Conservation (phyloP, 92 coral and sea anemone genomes). For the Siderastrea siderea region DNA sequence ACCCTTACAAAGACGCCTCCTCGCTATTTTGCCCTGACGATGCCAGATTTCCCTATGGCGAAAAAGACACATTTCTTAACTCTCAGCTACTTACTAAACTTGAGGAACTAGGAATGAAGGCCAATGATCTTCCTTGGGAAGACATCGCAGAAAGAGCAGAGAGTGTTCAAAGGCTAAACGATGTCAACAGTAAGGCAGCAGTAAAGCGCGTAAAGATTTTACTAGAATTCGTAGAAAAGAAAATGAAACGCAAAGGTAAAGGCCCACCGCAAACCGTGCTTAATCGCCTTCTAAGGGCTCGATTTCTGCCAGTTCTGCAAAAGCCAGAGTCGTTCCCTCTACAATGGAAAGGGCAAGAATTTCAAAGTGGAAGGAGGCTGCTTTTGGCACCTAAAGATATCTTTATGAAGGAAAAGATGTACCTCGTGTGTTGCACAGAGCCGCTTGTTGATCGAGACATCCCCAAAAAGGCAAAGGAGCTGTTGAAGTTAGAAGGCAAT, state of each 20-base stretch:
- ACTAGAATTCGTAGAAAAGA: constrained; percentile 42
- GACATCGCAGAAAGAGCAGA: constrained; percentile 81
- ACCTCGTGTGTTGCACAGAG: constrained; percentile 65
- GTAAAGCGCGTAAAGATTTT: constrained; percentile 49
- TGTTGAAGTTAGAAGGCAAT: constrained; percentile 48
- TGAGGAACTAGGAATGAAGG: constrained; percentile 76
- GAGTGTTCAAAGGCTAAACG: constrained; percentile 54
- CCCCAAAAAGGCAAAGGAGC: constrained; percentile 12
- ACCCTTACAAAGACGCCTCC: constrained; percentile 69
- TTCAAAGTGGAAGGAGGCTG: not conserved
- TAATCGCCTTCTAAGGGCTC: constrained; percentile 11
- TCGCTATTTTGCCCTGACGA: constrained; percentile 72
- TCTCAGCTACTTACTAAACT: constrained; percentile 57
- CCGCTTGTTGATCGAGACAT: constrained; percentile 62
- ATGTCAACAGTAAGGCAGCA: constrained; percentile 44
- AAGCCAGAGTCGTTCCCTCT: constrained; percentile 68
- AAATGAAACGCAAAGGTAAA: constrained; percentile 28
- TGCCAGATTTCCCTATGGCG: constrained; percentile 77
- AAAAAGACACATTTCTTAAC: constrained; percentile 26
- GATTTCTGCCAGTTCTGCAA: constrained; percentile 71
- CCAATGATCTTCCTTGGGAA: constrained; percentile 75
- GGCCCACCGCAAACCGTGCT: not conserved
- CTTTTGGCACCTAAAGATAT: constrained; percentile 62
- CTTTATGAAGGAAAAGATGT: constrained; percentile 44
- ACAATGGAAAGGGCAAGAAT: constrained; percentile 76